These are phyloP conservation scores for Prolemur simus DNA, from an alignment of 2,113 vertebrate species.

Conservation along the genomic window DNA sequence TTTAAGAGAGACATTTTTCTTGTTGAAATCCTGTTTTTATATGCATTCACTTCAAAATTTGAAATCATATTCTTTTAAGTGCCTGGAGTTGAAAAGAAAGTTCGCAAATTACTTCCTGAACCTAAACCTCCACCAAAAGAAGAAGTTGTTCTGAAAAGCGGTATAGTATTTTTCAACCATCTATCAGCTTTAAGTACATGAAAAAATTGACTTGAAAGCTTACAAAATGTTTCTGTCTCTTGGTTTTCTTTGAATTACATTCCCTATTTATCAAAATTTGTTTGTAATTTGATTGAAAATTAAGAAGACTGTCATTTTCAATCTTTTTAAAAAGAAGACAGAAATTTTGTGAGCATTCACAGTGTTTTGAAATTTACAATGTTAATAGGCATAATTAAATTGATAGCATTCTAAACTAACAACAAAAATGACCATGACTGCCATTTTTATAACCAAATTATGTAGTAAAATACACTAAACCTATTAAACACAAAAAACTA, in stretches of 20 bases:
- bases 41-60: conserved; percentile 77
- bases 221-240: conserved; percentile 60
- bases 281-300: conserved; percentile 40
- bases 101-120: conserved; percentile 85
- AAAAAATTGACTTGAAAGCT: conserved; percentile 48
- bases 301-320: neutral
- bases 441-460: conserved; percentile 51
- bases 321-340: conserved; percentile 1
- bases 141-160: conserved; percentile 89
- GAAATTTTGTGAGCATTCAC: conserved; percentile 67
- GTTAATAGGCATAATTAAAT: conserved; percentile 46
- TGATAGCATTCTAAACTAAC: conserved; percentile 60
- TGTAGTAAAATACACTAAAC: conserved; percentile 43
- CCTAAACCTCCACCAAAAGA: conserved; percentile 86
- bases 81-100: conserved; percentile 86
- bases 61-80: conserved; percentile 86
- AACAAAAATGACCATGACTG: neutral
- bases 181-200: conserved; percentile 4
- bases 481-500: conserved; percentile 42
- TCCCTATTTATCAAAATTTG: conserved; percentile 20
- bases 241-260: conserved; percentile 25
- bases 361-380: conserved; percentile 35
- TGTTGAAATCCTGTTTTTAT: conserved; percentile 67
- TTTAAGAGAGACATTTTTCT: conserved; percentile 43
- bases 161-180: conserved; percentile 79